phyloP scores from a whole-genome alignment of 1,140 invertebrate genomes.

The Lasioglossum albipes region DNA sequence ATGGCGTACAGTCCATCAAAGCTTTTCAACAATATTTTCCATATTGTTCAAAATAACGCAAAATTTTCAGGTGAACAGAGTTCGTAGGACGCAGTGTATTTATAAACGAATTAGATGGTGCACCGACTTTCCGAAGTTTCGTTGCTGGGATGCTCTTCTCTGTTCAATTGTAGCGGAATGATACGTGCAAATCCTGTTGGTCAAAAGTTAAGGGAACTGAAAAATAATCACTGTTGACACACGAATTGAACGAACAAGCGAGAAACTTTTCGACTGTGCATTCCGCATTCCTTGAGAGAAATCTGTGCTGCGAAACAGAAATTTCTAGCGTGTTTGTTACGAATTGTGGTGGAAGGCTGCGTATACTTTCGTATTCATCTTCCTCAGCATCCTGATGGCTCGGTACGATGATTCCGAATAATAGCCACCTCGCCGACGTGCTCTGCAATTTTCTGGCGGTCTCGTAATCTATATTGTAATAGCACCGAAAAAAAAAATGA shows the following conservation, averaged over 20 bases:
- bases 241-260: background rate
- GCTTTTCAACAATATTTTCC: too few relatives aligned
- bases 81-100: too few relatives aligned
- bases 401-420: slow-evolving; percentile 42
- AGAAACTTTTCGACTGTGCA: background rate
- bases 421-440: slow-evolving; percentile 28
- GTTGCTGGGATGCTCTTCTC: too few relatives aligned
- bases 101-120: too few relatives aligned
- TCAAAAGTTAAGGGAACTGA: too few relatives aligned
- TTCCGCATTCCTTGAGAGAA: slow-evolving; percentile 11
- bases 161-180: too few relatives aligned
- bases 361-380: slow-evolving; percentile 40
- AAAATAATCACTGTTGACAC: too few relatives aligned
- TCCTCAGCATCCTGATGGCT: slow-evolving; percentile 20
- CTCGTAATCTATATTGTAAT: slow-evolving; percentile 35
- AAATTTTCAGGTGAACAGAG: too few relatives aligned
- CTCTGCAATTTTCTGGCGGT: slow-evolving; percentile 32
- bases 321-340: slow-evolving; percentile 21
- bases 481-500: background rate
- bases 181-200: too few relatives aligned
- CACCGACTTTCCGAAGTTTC: too few relatives aligned
- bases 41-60: too few relatives aligned
- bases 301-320: background rate
- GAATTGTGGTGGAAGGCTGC: slow-evolving; percentile 15
- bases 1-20: too few relatives aligned